A percentile compares a stretch with the other conserved stretches of the same genome.
phyloP scores from a whole-genome alignment of 2,113 vertebrate genomes.

The Cisticola juncidis region DNA sequence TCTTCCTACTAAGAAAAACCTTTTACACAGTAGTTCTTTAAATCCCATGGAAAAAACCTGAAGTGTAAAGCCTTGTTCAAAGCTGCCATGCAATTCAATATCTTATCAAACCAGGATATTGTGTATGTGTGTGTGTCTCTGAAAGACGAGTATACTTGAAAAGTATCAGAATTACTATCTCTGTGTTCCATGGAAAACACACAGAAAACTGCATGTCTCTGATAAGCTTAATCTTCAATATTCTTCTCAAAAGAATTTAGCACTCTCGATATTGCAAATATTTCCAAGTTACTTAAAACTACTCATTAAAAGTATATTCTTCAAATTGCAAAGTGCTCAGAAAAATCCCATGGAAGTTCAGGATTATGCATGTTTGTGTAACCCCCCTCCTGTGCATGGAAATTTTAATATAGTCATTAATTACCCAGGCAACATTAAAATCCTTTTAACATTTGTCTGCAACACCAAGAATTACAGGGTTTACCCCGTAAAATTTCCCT shows the following conservation, averaged over 20 bases:
- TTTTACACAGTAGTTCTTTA: neutral
- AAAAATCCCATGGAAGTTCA: neutral
- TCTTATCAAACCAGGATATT: neutral
- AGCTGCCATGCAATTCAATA: neutral
- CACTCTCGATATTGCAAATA: neutral
- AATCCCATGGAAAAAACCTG: neutral
- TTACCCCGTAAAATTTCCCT: neutral
- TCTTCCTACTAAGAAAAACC: neutral
- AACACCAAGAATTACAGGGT: neutral
- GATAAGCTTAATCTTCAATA: neutral
- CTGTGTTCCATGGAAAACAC: neutral
- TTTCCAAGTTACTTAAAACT: neutral
- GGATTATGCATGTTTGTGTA: neutral
- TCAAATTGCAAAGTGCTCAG: neutral
- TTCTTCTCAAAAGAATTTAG: neutral
- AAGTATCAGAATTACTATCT: neutral
- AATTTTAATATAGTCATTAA: neutral
- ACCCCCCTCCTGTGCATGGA: neutral
- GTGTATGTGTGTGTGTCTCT: neutral
- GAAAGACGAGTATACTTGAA: neutral
- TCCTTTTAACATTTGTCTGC: neutral
- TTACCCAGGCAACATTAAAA: neutral
- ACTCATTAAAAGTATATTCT: neutral
- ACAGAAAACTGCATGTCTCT: neutral
- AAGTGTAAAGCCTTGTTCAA: neutral